Evolutionary conservation across 2,888 invertebrate genomes (phyloP).

Genomic region (Cantharis rufa): DNA sequence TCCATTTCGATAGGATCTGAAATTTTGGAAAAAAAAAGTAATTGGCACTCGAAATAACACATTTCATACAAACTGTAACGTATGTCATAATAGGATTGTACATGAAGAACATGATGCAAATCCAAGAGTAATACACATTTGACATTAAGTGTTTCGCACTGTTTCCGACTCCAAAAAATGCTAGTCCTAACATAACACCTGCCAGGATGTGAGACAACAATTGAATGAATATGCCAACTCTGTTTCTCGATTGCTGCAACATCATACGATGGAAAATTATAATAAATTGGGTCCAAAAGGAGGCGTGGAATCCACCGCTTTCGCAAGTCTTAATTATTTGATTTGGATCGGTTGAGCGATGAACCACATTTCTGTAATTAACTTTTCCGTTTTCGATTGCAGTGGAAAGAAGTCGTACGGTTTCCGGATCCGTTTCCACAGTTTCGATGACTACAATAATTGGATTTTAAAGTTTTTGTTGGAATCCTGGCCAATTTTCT

Average conservation of each 20-base stretch:
- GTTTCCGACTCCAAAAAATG: slow-evolving; percentile 63
- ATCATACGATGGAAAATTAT: slow-evolving; percentile 62
- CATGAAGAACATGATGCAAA: slow-evolving; percentile 65
- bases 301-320: slow-evolving; percentile 29
- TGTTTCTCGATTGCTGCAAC: slow-evolving; percentile 60
- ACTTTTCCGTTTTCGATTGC: slow-evolving; percentile 54
- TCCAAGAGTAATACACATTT: slow-evolving; percentile 66
- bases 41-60: not conserved
- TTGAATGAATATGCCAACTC: slow-evolving; percentile 60
- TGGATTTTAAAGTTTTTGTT: not conserved
- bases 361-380: slow-evolving; percentile 34
- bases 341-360: not conserved
- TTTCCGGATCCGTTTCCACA: slow-evolving; percentile 46
- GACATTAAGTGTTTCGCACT: slow-evolving; percentile 61
- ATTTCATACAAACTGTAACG: slow-evolving; percentile 65
- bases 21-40: slow-evolving; percentile 30
- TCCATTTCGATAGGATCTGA: slow-evolving; percentile 66
- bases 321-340: not conserved
- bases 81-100: slow-evolving; percentile 68
- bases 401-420: slow-evolving; percentile 43
- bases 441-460: slow-evolving; percentile 53
- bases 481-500: slow-evolving; percentile 24
- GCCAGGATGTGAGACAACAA: slow-evolving; percentile 61
- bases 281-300: slow-evolving; percentile 60
- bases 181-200: slow-evolving; percentile 61